These are phyloP conservation scores for Drosophila pullipes DNA, from an alignment of 2,888 invertebrate species.

Conservation along the genomic window DNA sequence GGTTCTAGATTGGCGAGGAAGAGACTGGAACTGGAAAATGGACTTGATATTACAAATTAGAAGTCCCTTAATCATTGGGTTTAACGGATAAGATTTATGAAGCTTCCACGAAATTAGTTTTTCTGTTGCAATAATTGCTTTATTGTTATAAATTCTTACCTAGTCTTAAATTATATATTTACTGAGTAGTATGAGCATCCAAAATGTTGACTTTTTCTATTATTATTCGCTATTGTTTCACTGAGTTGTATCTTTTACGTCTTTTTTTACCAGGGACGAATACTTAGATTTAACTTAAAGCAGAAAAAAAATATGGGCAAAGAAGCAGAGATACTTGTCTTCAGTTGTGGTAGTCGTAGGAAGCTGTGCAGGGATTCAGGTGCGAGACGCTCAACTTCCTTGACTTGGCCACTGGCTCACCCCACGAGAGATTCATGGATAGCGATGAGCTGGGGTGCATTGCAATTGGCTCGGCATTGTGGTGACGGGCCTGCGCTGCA, in stretches of 20 bases:
- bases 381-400: slow-evolving; percentile 61
- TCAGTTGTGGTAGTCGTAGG: slow-evolving; percentile 61
- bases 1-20: background rate
- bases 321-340: background rate
- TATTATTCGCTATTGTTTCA: slow-evolving; percentile 37
- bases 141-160: slow-evolving; percentile 25
- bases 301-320: background rate
- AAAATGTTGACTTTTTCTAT: slow-evolving; percentile 11
- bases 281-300: slow-evolving; percentile 23
- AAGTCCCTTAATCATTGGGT: background rate
- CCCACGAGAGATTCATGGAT: slow-evolving; percentile 72
- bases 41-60: background rate
- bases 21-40: background rate
- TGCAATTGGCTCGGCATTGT: slow-evolving; percentile 11
- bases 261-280: slow-evolving; percentile 41
- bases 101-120: background rate
- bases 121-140: slow-evolving; percentile 29
- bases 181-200: slow-evolving; percentile 40
- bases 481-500: slow-evolving; percentile 33
- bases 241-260: slow-evolving; percentile 66
- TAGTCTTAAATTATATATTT: slow-evolving; percentile 7
- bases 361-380: slow-evolving; percentile 57
- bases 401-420: slow-evolving; percentile 68
- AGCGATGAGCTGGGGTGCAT: slow-evolving; percentile 35
- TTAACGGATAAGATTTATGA: background rate